Base-by-base conservation (phyloP, 1,140 invertebrate genomes). In the Drosophila arizonae region DNA sequence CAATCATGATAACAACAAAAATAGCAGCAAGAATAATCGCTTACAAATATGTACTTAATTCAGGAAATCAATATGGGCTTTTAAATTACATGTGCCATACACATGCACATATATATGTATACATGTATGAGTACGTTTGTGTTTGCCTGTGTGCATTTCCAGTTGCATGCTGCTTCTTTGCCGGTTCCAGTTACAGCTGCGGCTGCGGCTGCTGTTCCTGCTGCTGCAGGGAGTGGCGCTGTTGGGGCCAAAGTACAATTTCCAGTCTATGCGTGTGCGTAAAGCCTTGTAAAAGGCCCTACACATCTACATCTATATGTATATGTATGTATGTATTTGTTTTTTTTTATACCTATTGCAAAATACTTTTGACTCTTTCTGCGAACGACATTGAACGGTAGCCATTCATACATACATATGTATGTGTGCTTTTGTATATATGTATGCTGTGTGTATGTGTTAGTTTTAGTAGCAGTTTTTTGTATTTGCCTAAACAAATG, bases 201-300 rank as follows among this genome's bases (percentile, higher is more conserved):
- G 66, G 62, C 45, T 58, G 50, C 46, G 64, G 61, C 48, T 70
- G 62, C 33, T 58, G 17, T 17, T 17, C 30, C 56, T 54, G 39
- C 24, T 43, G 21, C 26, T 60, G n/a, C 41, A 64, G 68, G 71
- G 75, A 77, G 77, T 79, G 75, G 77, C 75, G 43, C 43, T 28
- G 60, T 9, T 69, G 79, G 62, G 82, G 69, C 62, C 79, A 87
- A 87, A 87, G 82, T 88, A 88, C 82, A 84, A 75, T 68, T 76
- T 68, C 55, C 63, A 46, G 43, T 76, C 41, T 48, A 62, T 46
- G 48, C 54, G 73, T 60, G 33, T 63, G 56, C 60, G 52, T 73
- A 46, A 75, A 58, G 54, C 56, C 55, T 57, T 65, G 72, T 52
- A 13, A 54, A 70, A 70, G 58, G 54, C 67, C 72, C 72, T 71